These are phyloP conservation scores for Odontothrips loti DNA, from an alignment of 2,888 invertebrate genomes.

Conservation along the genomic window DNA sequence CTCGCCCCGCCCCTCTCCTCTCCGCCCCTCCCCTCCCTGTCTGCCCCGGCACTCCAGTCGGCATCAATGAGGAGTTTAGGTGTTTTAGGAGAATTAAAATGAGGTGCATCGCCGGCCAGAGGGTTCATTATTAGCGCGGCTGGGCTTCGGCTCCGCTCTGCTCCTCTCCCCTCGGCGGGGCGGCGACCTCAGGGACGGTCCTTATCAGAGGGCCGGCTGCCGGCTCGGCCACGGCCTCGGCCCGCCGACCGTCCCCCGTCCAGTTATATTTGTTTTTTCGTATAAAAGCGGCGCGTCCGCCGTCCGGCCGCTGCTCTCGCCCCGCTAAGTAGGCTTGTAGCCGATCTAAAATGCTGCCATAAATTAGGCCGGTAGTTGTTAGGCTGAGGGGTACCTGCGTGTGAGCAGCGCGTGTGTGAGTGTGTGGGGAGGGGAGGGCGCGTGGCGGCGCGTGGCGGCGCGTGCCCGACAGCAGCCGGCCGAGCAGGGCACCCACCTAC, in stretches of 20 bases:
- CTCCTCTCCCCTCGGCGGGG: not conserved
- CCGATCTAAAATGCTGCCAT: conserved; percentile 24
- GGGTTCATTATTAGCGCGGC: not conserved
- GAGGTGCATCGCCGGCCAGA: not conserved
- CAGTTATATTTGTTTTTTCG: conserved; percentile 20
- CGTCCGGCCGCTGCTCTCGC: not conserved
- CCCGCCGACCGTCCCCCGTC: not conserved
- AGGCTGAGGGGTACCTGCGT: not conserved
- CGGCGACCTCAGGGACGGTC: too few species aligned
- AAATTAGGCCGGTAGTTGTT: conserved; percentile 18
- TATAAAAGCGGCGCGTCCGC: conserved; percentile 1
- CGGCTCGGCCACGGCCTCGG: not conserved
- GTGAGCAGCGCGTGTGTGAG: not conserved
- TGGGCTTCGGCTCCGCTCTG: not conserved
- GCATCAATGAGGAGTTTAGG: not conserved
- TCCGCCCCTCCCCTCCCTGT: too few species aligned
- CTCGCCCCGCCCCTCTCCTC: not conserved
- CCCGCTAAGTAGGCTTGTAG: conserved; percentile 20
- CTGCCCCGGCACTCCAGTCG: not conserved
- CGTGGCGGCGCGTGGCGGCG: not conserved
- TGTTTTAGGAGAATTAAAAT: conserved; percentile 18
- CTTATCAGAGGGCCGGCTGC: not conserved
- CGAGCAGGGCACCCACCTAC: too few species aligned
- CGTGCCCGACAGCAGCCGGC: too few species aligned
- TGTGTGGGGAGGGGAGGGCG: not conserved